These are phyloP conservation scores for Tyria jacobaeae DNA, from an alignment of 2,888 invertebrate genomes.

Conservation along the genomic window DNA sequence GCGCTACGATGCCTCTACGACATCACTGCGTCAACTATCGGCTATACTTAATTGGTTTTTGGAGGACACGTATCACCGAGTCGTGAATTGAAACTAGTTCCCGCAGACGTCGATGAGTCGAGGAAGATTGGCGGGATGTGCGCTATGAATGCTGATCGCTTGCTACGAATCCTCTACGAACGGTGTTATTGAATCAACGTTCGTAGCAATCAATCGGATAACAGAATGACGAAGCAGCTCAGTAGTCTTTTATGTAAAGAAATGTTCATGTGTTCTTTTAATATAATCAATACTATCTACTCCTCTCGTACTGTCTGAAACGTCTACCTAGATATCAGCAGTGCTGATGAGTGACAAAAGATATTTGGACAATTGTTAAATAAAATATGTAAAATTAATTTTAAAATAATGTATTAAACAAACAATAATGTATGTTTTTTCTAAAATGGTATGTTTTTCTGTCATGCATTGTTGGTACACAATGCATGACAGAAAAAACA, in stretches of 20 bases:
- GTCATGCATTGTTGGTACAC: neutral
- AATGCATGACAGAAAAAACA: neutral
- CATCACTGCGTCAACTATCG: constrained; percentile 13
- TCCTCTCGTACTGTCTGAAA: no score
- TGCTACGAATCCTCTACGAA: constrained; percentile 15
- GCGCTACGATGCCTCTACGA: constrained; percentile 17
- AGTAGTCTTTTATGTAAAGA: neutral
- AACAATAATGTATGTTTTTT: no score
- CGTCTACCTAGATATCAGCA: no score
- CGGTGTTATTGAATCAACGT: constrained; percentile 6
- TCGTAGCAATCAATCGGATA: constrained; percentile 10
- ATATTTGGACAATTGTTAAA: no score
- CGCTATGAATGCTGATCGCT: constrained; percentile 11
- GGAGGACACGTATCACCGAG: constrained; percentile 8
- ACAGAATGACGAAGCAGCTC: neutral
- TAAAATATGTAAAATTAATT: no score
- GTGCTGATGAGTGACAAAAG: no score
- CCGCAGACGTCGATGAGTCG: constrained; percentile 6
- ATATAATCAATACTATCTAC: no score
- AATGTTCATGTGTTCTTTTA: neutral
- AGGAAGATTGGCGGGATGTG: constrained; percentile 16
- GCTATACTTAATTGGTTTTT: constrained; percentile 15
- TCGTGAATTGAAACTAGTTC: constrained; percentile 9
- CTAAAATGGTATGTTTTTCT: no score
- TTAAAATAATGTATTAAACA: no score